phyloP scores from a whole-genome alignment of 2,113 vertebrate genomes.

The Melanostigma gelatinosum region DNA sequence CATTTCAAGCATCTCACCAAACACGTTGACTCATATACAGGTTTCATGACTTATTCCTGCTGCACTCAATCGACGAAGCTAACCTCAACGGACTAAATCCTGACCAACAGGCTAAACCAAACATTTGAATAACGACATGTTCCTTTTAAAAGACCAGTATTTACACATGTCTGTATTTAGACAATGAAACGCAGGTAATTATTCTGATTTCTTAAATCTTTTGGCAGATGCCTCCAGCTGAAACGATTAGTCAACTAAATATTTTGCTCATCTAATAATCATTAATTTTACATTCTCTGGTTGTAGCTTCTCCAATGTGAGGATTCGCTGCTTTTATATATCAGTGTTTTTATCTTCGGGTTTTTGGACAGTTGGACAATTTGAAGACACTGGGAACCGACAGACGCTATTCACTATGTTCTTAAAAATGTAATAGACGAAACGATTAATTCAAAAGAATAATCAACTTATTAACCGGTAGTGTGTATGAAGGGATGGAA shows the following conservation, averaged over 20 bases:
- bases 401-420: not conserved
- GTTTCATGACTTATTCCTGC: not conserved
- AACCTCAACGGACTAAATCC: not conserved
- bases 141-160: constrained; percentile 14
- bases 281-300: not conserved
- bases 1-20: not conserved
- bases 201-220: not conserved
- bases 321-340: not conserved
- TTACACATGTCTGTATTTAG: not conserved
- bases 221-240: not conserved
- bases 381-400: not conserved
- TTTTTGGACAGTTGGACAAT: not conserved
- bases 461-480: not conserved
- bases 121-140: constrained; percentile 37
- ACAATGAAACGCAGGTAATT: not conserved
- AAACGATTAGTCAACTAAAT: not conserved
- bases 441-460: not conserved
- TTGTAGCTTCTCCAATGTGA: not conserved
- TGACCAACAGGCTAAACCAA: constrained; percentile 37
- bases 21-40: not conserved
- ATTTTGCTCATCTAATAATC: not conserved
- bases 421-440: not conserved
- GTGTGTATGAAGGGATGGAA: too few species aligned
- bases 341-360: not conserved
- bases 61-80: not conserved